Base-by-base conservation (phyloP, 2,888 invertebrate genomes). In the Eulithis testata region DNA sequence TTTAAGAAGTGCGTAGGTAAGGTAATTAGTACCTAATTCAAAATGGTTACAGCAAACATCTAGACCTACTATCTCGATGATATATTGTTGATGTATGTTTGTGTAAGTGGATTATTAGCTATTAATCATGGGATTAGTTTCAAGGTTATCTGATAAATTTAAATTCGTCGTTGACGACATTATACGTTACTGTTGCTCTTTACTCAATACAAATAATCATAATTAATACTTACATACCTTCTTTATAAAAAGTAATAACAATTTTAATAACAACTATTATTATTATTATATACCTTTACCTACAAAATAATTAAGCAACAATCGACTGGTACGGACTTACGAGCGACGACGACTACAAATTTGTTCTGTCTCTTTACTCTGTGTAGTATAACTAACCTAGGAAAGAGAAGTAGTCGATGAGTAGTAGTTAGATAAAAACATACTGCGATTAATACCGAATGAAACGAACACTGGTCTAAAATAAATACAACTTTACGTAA, bases 41-140 rank as follows among this genome's bases (percentile, higher is more conserved):
- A 54, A 51, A 58, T 53, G 21, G 36, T 36, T 21, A 21, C 31
- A 11, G 14, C 31, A 50, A 57, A 61, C 64, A 58, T 63, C 59
- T 57, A 67, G 50, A 64, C 27, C 64, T 21, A 49, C 49, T 68
- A 70, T 73, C 73, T 73, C 61, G 63, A 79, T 68, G 73, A 5
- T 70, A 66, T 73, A 69, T 21, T 21, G 8, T 68, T 75, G 71
- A 75, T 75, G 73, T 69, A 72, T 76, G 73, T 75, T 74, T 73
- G 73, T 66, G 65, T 72, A 77, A 76, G 72, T 78, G 77, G 82
- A 82, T 80, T 81, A 80, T 75, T 75, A 76, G 69, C 65, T 73
- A 75, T 77, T 82, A 80, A 81, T 82, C 79, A 76, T 58, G 12
- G 60, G 71, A 73, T 78, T 74, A 72, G 67, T 68, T 68, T 55